A percentile compares a stretch with the other conserved stretches of the same genome.
Evolutionary conservation across 2,888 invertebrate species (phyloP).

Genomic region (Phragmatobia fuliginosa): DNA sequence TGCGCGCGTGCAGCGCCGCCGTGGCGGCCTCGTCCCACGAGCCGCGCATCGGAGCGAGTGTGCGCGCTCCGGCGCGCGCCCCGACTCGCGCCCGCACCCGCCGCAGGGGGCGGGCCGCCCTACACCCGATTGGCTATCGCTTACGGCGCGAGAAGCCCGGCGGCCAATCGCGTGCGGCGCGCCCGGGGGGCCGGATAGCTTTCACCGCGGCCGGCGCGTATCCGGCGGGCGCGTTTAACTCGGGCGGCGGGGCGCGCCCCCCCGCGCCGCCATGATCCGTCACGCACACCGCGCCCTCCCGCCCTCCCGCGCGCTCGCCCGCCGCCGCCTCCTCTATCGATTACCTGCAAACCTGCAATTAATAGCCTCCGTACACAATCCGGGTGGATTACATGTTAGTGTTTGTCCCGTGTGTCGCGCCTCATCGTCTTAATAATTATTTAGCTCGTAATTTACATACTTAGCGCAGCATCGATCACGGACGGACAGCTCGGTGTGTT

Average conservation of each 20-base stretch:
- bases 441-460: conserved; percentile 53
- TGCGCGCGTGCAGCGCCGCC: conserved; percentile 94
- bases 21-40: conserved; percentile 85
- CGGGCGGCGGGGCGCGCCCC: conserved; percentile 79
- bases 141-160: conserved; percentile 72
- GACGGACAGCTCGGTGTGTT: conserved; percentile 20
- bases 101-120: conserved; percentile 64
- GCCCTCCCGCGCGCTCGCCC: conserved; percentile 61
- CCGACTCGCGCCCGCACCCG: conserved; percentile 63
- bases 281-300: conserved; percentile 75
- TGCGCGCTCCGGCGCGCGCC: conserved; percentile 82
- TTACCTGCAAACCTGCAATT: conserved; percentile 84
- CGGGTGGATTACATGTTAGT: conserved; percentile 79
- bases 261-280: conserved; percentile 85
- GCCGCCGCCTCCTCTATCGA: conserved; percentile 71
- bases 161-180: conserved; percentile 77
- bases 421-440: conserved; percentile 64
- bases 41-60: conserved; percentile 86
- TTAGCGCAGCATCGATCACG: conserved; percentile 41
- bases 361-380: conserved; percentile 82
- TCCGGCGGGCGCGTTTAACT: conserved; percentile 84
- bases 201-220: conserved; percentile 79
- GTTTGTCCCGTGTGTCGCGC: conserved; percentile 67
- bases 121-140: conserved; percentile 80
- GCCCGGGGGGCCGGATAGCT: conserved; percentile 81